Conservation (phyloP, 1,140 invertebrate genomes). For the Magallana gigas region DNA sequence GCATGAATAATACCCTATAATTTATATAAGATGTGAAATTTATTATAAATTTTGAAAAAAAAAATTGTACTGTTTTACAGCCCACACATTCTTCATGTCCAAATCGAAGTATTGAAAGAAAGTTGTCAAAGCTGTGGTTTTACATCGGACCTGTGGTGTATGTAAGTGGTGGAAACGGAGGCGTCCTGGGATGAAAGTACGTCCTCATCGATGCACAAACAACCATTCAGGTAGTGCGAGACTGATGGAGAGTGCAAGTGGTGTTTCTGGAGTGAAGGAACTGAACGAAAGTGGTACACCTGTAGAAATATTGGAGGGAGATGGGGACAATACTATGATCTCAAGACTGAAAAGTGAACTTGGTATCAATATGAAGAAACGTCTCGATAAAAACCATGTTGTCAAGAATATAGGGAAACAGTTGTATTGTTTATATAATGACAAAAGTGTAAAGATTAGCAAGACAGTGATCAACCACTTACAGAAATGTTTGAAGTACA, state of each 20-base stretch:
- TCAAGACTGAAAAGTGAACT: conserved; percentile 25
- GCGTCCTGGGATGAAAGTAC: conserved; percentile 19
- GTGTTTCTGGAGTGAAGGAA: conserved; percentile 24
- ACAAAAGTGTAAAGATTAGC: conserved; percentile 45
- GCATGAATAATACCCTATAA: neutral
- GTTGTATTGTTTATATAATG: conserved; percentile 37
- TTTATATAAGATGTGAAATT: neutral
- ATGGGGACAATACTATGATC: conserved; percentile 50
- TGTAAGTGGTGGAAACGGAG: conserved; percentile 35
- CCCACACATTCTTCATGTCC: conserved; percentile 49
- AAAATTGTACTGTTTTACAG: conserved; percentile 7
- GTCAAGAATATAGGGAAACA: conserved; percentile 41
- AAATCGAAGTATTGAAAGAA: conserved; percentile 48
- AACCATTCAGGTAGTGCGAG: conserved; percentile 39
- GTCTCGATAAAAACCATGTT: conserved; percentile 41
- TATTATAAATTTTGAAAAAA: neutral
- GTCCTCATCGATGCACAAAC: conserved; percentile 40
- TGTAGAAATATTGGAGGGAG: conserved; percentile 39
- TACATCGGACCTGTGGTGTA: conserved; percentile 11
- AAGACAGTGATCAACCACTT: conserved; percentile 52
- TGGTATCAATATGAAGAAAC: conserved; percentile 16
- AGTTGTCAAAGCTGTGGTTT: conserved; percentile 41
- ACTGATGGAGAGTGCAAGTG: conserved; percentile 33
- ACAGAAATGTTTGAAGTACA: conserved; percentile 55
- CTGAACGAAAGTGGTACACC: conserved; percentile 46